Base-by-base conservation (phyloP, 2,888 invertebrate genomes). In the Atethmia centrago region DNA sequence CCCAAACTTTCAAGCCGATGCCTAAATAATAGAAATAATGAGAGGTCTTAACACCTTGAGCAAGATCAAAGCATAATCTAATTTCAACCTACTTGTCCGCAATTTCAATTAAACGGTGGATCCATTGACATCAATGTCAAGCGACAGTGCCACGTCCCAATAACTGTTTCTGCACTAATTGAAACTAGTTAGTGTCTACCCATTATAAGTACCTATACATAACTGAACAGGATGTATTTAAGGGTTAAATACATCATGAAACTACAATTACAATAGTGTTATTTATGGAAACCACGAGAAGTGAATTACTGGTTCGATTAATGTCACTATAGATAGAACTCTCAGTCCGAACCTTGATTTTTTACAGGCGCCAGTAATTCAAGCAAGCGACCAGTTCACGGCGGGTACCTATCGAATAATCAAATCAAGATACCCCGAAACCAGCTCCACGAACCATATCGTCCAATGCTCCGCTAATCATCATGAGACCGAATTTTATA, bases 121-220 rank as follows among this genome's bases (percentile, higher is more conserved):
- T 65, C 31, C 9, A 65, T 76, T 56, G 14, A 42, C 21, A 31
- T 77, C 31, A 56, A 62, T 19, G 31, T 31, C 56, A 45, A 25
- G 49, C 25, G 25, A 14, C 31, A 66, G 42, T 45, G 49, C 49
- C 67, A 58, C 42, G 42, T 28, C 42, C 42, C 56, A 56, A 42
- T 75, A 49, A 49, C 65, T 55, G 55, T 65, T 66, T 56, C 66
- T 76, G 42, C 49, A 49, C 56, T 74, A 76, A 76, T 74, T 65
- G 31, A 21, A 56, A 31, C 31, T 42, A 55, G 16, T 56, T 64
- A 31, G 75, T 74, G 42, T 71, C 31, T 47, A 75, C 74, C 36
- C 19, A n/a, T 28, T 19, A 40, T 47, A n/a, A n/a, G n/a, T n/a
- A 45, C 7, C 28, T 36, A 19, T 9, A n/a, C 10, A 19, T 36